Evolutionary conservation across 2,797 vertebrate species (phyloP).

Genomic region (Heterohyrax brucei): DNA sequence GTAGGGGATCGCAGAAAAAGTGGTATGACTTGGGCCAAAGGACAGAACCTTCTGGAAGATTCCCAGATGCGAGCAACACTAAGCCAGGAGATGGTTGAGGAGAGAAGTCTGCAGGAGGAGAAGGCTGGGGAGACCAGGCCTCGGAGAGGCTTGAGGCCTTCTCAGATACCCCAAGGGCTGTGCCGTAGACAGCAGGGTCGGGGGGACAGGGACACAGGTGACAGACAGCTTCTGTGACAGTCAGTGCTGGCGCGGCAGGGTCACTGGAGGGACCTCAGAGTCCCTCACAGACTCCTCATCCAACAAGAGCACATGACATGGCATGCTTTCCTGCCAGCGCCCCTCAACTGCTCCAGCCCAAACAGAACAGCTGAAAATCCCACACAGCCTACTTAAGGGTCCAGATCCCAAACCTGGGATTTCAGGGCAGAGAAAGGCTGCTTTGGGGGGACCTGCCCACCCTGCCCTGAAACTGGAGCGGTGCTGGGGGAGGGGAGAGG

Average conservation of each 20-base stretch:
- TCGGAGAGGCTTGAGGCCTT: not conserved
- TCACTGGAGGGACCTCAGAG: not conserved
- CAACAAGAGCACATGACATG: not conserved
- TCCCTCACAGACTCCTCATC: not conserved
- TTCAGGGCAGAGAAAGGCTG: not conserved
- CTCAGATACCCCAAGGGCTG: not conserved
- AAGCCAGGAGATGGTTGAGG: not conserved
- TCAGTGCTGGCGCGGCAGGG: not conserved
- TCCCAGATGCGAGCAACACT: not conserved
- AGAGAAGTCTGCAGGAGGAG: not conserved
- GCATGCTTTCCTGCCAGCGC: too few relatives aligned
- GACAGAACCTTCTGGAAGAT: not conserved
- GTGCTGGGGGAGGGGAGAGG: not conserved
- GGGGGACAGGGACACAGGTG: not conserved
- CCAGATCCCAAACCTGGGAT: slow-evolving; percentile 8
- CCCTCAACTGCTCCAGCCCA: not conserved
- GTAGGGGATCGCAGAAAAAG: too few relatives aligned
- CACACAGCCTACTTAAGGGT: not conserved
- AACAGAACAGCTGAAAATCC: not conserved
- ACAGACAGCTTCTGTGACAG: not conserved
- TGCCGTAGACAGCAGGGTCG: not conserved
- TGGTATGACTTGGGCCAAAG: not conserved
- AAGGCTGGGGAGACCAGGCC: not conserved
- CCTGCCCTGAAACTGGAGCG: not conserved
- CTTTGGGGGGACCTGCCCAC: not conserved